phyloP scores from a whole-genome alignment of 2,797 vertebrate species.

The Odontamblyopus lacepedii region DNA sequence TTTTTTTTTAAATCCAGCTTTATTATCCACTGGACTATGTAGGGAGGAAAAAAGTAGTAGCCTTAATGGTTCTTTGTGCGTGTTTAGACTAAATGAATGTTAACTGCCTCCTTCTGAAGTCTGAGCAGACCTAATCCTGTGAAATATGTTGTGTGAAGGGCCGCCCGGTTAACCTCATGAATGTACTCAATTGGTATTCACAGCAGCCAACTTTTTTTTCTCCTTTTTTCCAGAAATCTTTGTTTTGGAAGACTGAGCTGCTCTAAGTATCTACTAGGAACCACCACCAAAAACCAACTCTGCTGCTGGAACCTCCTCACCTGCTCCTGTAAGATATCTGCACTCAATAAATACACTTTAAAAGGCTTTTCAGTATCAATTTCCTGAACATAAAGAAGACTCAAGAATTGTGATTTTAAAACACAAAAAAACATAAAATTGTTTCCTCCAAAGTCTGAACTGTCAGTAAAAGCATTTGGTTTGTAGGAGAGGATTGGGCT shows the following conservation, averaged over 20 bases:
- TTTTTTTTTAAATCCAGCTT: no score
- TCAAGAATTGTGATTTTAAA: no score
- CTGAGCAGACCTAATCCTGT: slow-evolving; percentile 56
- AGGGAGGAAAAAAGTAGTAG: not conserved
- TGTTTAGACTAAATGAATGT: slow-evolving; percentile 14
- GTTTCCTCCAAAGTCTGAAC: no score
- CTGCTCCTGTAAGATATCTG: slow-evolving; percentile 82
- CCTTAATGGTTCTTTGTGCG: slow-evolving; percentile 21
- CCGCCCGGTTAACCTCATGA: slow-evolving; percentile 13
- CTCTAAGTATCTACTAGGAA: slow-evolving; percentile 91
- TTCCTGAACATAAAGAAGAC: no score
- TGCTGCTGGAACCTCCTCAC: slow-evolving; percentile 98
- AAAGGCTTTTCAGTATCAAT: no score
- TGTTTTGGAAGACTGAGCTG: slow-evolving; percentile 90
- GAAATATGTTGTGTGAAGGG: slow-evolving; percentile 48
- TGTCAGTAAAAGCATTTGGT: no score
- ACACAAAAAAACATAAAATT: no score
- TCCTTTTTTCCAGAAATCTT: slow-evolving; percentile 79
- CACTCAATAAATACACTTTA: no score
- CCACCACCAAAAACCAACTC: slow-evolving; percentile 81
- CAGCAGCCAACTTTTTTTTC: slow-evolving; percentile 10
- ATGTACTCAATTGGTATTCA: slow-evolving; percentile 15
- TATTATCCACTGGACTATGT: not conserved
- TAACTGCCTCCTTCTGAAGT: slow-evolving; percentile 19
- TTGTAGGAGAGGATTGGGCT: no score